These are phyloP conservation scores for Iselma pallidipennis DNA, from an alignment of 2,888 invertebrate species.

Conservation along the genomic window DNA sequence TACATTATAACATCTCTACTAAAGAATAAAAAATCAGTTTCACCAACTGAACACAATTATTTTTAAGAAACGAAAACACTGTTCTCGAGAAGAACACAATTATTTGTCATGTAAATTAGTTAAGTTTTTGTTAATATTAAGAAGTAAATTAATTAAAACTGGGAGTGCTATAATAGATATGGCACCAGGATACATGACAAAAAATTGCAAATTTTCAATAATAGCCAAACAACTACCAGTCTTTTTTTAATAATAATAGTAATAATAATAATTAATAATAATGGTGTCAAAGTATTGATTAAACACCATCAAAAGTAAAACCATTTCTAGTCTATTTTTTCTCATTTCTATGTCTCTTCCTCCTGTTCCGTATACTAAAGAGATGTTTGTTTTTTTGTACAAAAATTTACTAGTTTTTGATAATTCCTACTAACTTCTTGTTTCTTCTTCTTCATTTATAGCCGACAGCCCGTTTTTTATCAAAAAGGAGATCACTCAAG, in stretches of 20 bases:
- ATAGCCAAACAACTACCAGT: conserved; percentile 35
- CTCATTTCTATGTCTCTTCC: conserved; percentile 10
- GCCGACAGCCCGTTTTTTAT: neutral
- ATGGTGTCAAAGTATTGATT: conserved; percentile 41
- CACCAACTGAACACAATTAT: conserved; percentile 24
- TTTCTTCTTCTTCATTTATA: conserved; percentile 28
- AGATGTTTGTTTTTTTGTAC: conserved; percentile 46
- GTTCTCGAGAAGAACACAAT: conserved; percentile 5
- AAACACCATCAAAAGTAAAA: conserved; percentile 40
- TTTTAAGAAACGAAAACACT: conserved; percentile 8
- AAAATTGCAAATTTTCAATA: conserved; percentile 16
- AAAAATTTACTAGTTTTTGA: conserved; percentile 37
- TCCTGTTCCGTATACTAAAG: conserved; percentile 45
- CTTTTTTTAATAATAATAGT: conserved; percentile 38
- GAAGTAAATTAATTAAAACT: neutral
- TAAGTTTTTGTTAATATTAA: neutral
- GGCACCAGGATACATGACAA: conserved; percentile 26
- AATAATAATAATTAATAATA: conserved; percentile 35
- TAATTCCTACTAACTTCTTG: conserved; percentile 35
- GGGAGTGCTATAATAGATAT: conserved; percentile 8
- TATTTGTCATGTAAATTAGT: conserved; percentile 20
- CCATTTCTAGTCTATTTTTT: conserved; percentile 25
- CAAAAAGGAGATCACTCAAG: conserved; percentile 6
- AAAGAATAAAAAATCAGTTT: conserved; percentile 5
- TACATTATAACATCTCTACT: conserved; percentile 41